Evolutionary conservation across 2,888 invertebrate species (phyloP).

Genomic region (Dryomyza anilis): DNA sequence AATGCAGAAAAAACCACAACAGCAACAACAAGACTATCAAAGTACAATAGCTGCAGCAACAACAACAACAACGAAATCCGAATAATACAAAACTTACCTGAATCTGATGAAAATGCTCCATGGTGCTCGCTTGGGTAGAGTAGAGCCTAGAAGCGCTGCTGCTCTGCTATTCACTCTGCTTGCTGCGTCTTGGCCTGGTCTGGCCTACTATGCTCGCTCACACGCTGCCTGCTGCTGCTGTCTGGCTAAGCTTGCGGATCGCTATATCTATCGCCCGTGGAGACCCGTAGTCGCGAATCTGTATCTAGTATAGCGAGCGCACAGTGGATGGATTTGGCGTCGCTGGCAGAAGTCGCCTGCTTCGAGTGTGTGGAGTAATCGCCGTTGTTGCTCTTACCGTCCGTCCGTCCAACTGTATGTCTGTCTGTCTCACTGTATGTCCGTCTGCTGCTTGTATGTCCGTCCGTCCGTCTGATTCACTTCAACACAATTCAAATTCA

Average conservation of each 20-base stretch:
- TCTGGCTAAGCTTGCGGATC: neutral
- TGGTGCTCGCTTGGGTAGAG: constrained; percentile 37
- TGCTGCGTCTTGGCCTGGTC: constrained; percentile 9
- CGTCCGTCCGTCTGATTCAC: constrained; percentile 24
- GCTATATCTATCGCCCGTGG: neutral
- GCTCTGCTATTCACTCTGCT: constrained; percentile 32
- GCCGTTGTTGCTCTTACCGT: too few species aligned
- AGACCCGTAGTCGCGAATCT: too few species aligned
- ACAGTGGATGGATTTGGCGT: too few species aligned
- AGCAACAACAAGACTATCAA: neutral
- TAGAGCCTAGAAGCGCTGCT: constrained; percentile 32
- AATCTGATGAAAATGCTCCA: constrained; percentile 61
- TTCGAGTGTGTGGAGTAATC: too few species aligned
- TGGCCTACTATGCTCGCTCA: constrained; percentile 13
- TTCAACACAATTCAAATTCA: constrained; percentile 28
- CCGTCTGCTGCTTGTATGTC: constrained; percentile 22
- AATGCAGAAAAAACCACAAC: neutral
- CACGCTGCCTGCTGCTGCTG: constrained; percentile 16
- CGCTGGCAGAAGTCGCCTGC: too few species aligned
- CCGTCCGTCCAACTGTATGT: too few species aligned
- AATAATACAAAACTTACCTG: constrained; percentile 54
- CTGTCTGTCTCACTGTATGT: too few species aligned
- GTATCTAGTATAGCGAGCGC: neutral
- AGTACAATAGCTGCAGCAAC: neutral
- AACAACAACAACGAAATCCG: neutral